These are phyloP conservation scores for Euthynnus affinis DNA, from an alignment of 2,797 vertebrate species.

Conservation along the genomic window DNA sequence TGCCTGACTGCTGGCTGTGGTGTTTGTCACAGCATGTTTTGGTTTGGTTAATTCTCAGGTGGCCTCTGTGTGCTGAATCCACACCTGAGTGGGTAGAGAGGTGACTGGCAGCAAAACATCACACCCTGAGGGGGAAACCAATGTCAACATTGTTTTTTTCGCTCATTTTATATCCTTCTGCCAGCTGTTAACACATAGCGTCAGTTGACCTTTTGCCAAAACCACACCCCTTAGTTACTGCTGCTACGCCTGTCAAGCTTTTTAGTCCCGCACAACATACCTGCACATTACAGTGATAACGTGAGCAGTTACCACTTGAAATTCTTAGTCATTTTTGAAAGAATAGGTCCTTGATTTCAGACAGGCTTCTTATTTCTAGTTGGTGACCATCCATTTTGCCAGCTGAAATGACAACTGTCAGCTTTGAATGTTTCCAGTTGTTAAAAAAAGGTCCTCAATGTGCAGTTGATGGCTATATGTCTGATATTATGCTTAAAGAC, in stretches of 20 bases:
- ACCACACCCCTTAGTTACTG: not conserved
- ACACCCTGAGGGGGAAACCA: conserved; percentile 41
- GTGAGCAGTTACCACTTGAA: not conserved
- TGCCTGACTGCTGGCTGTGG: not conserved
- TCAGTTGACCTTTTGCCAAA: not conserved
- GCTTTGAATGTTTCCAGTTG: too few species aligned
- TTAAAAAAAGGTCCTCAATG: too few species aligned
- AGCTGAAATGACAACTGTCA: too few species aligned
- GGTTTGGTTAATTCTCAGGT: conserved; percentile 46
- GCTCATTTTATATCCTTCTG: conserved; percentile 44
- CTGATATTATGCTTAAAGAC: too few species aligned
- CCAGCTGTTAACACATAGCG: conserved; percentile 52
- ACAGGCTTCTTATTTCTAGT: not conserved
- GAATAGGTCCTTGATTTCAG: not conserved
- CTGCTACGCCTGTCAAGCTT: conserved; percentile 32
- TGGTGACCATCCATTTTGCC: not conserved
- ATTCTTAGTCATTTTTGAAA: not conserved
- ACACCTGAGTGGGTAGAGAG: conserved; percentile 42
- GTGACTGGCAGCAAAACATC: conserved; percentile 47
- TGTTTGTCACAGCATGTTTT: conserved; percentile 47
- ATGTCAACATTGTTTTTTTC: conserved; percentile 54
- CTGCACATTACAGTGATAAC: not conserved
- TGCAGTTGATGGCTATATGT: too few species aligned
- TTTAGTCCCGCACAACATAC: not conserved
- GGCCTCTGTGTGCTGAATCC: conserved; percentile 21